Base-by-base conservation (phyloP, 2,888 invertebrate species). In the Spodoptera picta region DNA sequence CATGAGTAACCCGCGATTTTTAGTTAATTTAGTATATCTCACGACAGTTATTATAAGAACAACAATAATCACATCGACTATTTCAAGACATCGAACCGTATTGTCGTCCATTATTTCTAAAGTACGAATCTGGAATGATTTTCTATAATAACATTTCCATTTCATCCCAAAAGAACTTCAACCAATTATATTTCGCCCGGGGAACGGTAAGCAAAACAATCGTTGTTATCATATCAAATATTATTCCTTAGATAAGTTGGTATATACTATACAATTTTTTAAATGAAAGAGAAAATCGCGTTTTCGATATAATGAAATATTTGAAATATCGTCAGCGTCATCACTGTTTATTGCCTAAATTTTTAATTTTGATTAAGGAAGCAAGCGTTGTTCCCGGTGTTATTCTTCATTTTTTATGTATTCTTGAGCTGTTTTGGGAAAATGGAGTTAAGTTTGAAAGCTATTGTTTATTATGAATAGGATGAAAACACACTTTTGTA, bases 291-390 rank as follows among this genome's bases (percentile, higher is more conserved):
- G 73, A 65, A 56, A 70, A 54, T 64, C 55, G 41, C 41, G 23
- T 60, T 60, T 71, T 78, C 69, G 60, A 77, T 74, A 82, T 77
- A 75, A 70, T 82, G 76, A 70, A 78, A 77, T 59, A 73, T 77
- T 83, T 81, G 79, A 77, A 82, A 58, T 68, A 72, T 36, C 66
- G 75, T 70, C 67, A 75, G 77, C 73, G 71, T 69, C 74, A 71
- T 77, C 80, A 77, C 81, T 27, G 81, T 84, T 86, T 83, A 77
- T 80, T 81, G 82, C 80, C 79, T 85, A 84, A 81, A 85, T 88
- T 53, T 61, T 76, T 86, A 87, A 88, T 86, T 85, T 83, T 88
- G 83, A 86, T 86, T 83, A 84, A 80, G 80, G 79, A 55, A 44
- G 31, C 19, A 36, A 76, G 72, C 72, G 85, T 87, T 80, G 84